Evolutionary conservation across 2,888 invertebrate species (phyloP).

Genomic region (Hydriomena furcata): DNA sequence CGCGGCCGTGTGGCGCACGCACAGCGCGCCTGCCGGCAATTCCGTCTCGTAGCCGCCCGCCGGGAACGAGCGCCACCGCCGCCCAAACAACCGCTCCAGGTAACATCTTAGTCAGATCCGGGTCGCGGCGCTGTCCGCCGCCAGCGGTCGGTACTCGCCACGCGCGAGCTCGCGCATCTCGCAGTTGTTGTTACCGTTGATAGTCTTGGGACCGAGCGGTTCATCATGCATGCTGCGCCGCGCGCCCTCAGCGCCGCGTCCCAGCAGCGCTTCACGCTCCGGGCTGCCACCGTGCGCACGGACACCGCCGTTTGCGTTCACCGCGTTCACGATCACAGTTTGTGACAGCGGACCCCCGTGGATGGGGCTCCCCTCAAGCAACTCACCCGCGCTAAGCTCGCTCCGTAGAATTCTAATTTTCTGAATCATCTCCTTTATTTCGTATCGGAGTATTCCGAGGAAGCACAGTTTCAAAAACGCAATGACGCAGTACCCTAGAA

Average conservation of each 20-base stretch:
- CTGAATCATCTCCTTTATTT: slow-evolving; percentile 95
- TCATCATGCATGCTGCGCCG: slow-evolving; percentile 73
- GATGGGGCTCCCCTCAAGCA: slow-evolving; percentile 71
- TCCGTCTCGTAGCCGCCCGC: slow-evolving; percentile 69
- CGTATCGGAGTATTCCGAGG: slow-evolving; percentile 92
- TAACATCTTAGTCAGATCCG: slow-evolving; percentile 90
- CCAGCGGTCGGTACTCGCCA: slow-evolving; percentile 78
- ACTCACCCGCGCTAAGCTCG: slow-evolving; percentile 83
- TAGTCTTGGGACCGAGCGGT: slow-evolving; percentile 83
- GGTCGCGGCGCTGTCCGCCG: slow-evolving; percentile 80
- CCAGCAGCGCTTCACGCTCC: slow-evolving; percentile 83
- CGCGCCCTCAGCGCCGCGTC: slow-evolving; percentile 72
- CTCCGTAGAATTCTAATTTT: slow-evolving; percentile 92
- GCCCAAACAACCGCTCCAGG: slow-evolving; percentile 88
- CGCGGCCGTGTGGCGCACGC: slow-evolving; percentile 52
- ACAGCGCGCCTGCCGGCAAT: slow-evolving; percentile 49
- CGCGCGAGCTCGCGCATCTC: slow-evolving; percentile 89
- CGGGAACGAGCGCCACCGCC: slow-evolving; percentile 81
- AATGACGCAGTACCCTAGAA: slow-evolving; percentile 93
- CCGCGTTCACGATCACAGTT: slow-evolving; percentile 78
- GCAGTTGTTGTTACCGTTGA: slow-evolving; percentile 90
- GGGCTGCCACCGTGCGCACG: slow-evolving; percentile 82
- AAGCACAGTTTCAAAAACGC: slow-evolving; percentile 95
- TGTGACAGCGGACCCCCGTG: slow-evolving; percentile 78
- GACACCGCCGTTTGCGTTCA: slow-evolving; percentile 83